Percentiles rank a stretch among this genome's conserved stretches.
Evolutionary conservation across 1,140 invertebrate genomes (phyloP).

Genomic region (Pseudomyrmex flavicornis): DNA sequence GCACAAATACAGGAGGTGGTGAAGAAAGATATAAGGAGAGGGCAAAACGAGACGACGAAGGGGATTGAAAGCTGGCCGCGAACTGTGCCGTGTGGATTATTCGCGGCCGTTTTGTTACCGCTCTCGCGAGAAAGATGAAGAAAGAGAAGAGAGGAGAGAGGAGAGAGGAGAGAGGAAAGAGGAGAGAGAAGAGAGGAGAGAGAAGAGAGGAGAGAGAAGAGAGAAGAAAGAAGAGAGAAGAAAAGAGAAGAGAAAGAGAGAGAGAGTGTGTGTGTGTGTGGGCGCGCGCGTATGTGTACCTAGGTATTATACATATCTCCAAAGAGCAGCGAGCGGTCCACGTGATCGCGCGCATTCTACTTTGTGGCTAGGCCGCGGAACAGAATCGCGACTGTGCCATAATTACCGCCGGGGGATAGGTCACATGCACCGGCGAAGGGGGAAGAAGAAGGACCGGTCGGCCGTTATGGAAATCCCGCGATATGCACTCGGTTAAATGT

Average conservation of each 20-base stretch:
- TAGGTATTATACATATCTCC: neutral
- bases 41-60: neutral
- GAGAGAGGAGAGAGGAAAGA: neutral
- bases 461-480: slow-evolving; percentile 46
- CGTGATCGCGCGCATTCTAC: slow-evolving; percentile 50
- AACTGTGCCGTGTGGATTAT: slow-evolving; percentile 49
- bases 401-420: slow-evolving; percentile 54
- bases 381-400: slow-evolving; percentile 51
- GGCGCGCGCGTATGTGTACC: too few relatives aligned
- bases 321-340: slow-evolving; percentile 26
- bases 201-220: too few relatives aligned
- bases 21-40: neutral
- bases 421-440: slow-evolving; percentile 31
- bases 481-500: slow-evolving; percentile 40
- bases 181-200: too few relatives aligned
- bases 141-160: neutral
- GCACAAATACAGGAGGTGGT: neutral
- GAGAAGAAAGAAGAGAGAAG: neutral
- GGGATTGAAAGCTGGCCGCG: slow-evolving; percentile 23
- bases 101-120: slow-evolving; percentile 7
- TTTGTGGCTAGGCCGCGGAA: slow-evolving; percentile 37
- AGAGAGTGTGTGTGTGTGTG: too few relatives aligned
- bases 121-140: slow-evolving; percentile 20
- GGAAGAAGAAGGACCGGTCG: neutral
- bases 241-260: neutral